phyloP scores from a whole-genome alignment of 2,113 vertebrate species.

The Origma solitaria region DNA sequence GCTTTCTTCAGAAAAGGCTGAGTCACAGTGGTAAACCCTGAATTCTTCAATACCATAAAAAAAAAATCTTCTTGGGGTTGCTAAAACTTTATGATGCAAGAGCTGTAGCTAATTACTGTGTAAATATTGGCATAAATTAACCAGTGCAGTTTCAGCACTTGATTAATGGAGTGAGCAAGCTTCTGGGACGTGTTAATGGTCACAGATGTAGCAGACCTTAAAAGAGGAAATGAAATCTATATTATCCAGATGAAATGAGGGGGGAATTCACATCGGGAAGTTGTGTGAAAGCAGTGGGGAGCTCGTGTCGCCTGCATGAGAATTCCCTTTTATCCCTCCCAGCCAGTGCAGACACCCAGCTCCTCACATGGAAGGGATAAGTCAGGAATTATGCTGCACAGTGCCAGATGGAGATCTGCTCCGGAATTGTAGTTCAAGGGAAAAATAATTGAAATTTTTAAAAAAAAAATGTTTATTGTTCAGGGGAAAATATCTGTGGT shows the following conservation, averaged over 20 bases:
- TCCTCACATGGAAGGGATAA: neutral
- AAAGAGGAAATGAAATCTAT: neutral
- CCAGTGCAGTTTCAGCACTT: neutral
- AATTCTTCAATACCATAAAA: neutral
- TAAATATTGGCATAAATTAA: conserved; percentile 42
- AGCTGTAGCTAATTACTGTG: neutral
- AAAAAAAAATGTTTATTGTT: neutral
- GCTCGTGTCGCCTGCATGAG: neutral
- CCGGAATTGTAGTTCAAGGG: neutral
- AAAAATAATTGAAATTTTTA: neutral
- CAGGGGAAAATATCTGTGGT: neutral
- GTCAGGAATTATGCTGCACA: neutral
- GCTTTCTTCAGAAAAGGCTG: neutral
- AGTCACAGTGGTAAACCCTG: neutral
- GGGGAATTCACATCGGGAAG: neutral
- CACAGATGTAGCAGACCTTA: neutral
- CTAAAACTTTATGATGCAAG: neutral
- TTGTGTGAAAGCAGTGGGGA: neutral
- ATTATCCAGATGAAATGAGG: neutral
- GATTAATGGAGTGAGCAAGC: conserved; percentile 18
- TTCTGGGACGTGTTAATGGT: neutral
- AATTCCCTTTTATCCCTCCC: neutral
- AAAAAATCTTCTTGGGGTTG: neutral
- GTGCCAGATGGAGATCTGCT: neutral
- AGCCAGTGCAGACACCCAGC: neutral